Base-by-base conservation (phyloP, 2,113 vertebrate species). In the Notarius lentiginosus region DNA sequence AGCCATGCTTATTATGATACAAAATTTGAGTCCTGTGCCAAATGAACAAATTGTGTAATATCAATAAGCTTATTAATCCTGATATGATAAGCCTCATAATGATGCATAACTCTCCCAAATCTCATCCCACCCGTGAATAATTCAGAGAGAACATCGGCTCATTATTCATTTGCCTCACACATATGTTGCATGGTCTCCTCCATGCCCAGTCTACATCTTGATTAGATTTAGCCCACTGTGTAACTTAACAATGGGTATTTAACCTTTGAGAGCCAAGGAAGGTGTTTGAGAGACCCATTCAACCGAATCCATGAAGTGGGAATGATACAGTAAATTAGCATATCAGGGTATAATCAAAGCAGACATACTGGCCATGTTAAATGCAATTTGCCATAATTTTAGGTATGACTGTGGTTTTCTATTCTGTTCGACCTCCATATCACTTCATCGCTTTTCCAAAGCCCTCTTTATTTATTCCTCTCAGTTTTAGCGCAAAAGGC, bases 41-140 rank as follows among this genome's bases (percentile, higher is more conserved):
- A 88, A 61, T 80, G 79, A 90, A 90, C 68, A 91, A 90, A 91
- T 87, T 84, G 88, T 82, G 83, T 79, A 85, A 86, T 87, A 89
- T 89, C 34, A 88, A 88, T 76, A 24, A 73, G 72, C 83, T 88
- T 89, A 86, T 88, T 85, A 70, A 87, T 86, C 79, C 80, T 87
- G 72, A 84, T 87, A 88, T 75, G 82, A 89, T 85, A 88, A 86
- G 79, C 63, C 53, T 86, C 47, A 60, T 82, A 87, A 89, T 70
- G 89, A 89, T 87, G 88, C 89, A 90, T 88, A 89, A 82, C 75
- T 60, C 85, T n/a, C 76, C 89, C 68, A 87, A 90, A 89, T 86
- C 90, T 89, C 72, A 86, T 86, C 80, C 77, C 83, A 88, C 24
- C 79, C 68, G 41, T 90, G 88, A 84, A 89, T 87, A 90, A 89